phyloP scores from a whole-genome alignment of 2,113 vertebrate species.

The Brachirus orientalis region DNA sequence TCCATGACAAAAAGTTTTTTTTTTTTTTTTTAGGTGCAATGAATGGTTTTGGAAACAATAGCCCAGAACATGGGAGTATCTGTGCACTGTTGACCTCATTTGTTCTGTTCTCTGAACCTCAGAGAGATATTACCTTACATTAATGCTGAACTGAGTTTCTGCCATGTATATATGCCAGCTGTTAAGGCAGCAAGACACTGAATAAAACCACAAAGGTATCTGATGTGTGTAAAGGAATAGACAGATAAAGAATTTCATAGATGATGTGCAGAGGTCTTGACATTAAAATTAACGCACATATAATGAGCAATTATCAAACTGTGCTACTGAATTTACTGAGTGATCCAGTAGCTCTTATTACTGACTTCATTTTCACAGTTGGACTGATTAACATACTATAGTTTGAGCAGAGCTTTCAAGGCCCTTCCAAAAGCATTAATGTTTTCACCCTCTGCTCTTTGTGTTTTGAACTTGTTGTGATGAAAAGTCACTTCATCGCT shows the following conservation, averaged over 20 bases:
- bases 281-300: constrained; percentile 6
- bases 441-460: constrained; percentile 29
- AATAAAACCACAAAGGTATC: not conserved
- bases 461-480: constrained; percentile 26
- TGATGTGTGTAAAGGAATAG: not conserved
- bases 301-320: constrained; percentile 14
- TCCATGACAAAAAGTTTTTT: not conserved
- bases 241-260: not conserved
- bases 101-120: not conserved
- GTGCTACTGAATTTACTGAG: constrained; percentile 2
- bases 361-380: constrained; percentile 18
- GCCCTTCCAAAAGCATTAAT: constrained; percentile 2
- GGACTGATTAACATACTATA: constrained; percentile 22
- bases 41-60: constrained; percentile 23
- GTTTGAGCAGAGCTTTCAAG: not conserved
- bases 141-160: not conserved
- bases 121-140: not conserved
- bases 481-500: constrained; percentile 34
- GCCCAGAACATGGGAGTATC: constrained; percentile 7
- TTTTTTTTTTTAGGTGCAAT: constrained; percentile 17
- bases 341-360: constrained; percentile 23
- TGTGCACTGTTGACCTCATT: constrained; percentile 15
- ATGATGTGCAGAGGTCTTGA: constrained; percentile 3
- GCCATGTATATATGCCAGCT: not conserved
- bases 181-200: not conserved